Evolutionary conservation across 2,113 vertebrate genomes (phyloP).

Genomic region (Aplodontia rufa): DNA sequence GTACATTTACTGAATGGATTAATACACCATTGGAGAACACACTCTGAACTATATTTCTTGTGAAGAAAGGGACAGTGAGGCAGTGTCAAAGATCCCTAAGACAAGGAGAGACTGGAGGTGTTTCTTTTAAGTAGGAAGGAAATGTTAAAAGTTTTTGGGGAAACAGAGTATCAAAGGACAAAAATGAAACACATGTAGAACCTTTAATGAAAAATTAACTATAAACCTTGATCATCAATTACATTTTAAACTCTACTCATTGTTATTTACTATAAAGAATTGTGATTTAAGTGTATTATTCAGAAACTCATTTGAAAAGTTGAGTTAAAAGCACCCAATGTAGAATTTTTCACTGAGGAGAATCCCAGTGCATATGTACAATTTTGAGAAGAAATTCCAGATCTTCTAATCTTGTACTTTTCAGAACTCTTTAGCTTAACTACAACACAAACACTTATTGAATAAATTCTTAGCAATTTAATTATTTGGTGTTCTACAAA

Average conservation of each 20-base stretch:
- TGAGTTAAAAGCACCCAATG: neutral
- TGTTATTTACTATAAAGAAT: neutral
- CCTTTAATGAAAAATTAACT: neutral
- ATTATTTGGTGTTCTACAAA: neutral
- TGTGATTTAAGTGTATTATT: neutral
- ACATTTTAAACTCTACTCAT: neutral
- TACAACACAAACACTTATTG: neutral
- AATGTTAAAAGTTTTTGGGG: neutral
- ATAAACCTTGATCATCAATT: neutral
- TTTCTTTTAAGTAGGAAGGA: neutral
- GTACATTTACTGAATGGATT: too few relatives aligned
- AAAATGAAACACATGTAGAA: neutral
- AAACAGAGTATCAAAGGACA: neutral
- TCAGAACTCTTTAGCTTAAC: neutral
- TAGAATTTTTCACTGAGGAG: neutral
- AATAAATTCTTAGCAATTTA: neutral
- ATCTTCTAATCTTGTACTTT: neutral
- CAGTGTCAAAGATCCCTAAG: neutral
- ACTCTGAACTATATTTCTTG: too few relatives aligned
- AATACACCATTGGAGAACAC: neutral
- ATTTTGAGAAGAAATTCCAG: neutral
- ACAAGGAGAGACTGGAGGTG: neutral
- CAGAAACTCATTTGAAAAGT: neutral
- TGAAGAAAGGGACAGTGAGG: neutral
- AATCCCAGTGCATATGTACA: neutral